Base-by-base conservation (phyloP, 2,797 vertebrate genomes). In the Halcyon smyrnensis region DNA sequence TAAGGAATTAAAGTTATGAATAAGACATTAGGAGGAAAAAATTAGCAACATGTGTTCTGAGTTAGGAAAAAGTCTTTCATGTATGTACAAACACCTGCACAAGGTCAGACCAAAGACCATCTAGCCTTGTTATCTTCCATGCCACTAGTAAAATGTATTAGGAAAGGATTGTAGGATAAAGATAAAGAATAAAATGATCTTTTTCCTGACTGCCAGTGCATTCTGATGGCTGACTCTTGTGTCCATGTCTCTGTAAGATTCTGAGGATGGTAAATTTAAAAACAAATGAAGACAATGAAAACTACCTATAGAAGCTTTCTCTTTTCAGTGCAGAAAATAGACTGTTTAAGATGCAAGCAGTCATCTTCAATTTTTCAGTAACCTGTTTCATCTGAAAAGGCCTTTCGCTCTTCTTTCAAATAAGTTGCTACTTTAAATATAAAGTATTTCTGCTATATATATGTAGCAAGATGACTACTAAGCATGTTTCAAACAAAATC, bases 351-450 rank as follows among this genome's bases (percentile, higher is more conserved):
- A 88, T 87, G 32, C 57, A 67, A 37, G 34, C 32, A 80, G 30
- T 11, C 36, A 57, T 53, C 9, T 18, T 73, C 64, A 78, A n/a
- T 88, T 93, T 93, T 84, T 84, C 53, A 53, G 37, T 68, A 77
- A 70, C 17, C 37, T 53, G 11, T 41, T 76, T 87, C 17, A 73
- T 54, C 82, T 60, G 59, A 77, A 90, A 68, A 73, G n/a, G 14
- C 24, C 51, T 84, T 84, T 89, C 3, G 0, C 68, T 95, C 34
- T 53, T 68, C 36, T 54, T 77, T 86, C n/a, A 67, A 32, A 93
- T 27, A 78, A 92, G 30, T 8, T 71, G n/a, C 39, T 77, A 82
- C 32, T 64, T 70, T 39, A 89, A 89, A 69, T 45, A 69, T 6
- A 54, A 85, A 60, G 23, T 70, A 37, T 51, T 88, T 67, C 36